Percentiles rank a stretch among this genome's conserved stretches.
Evolutionary conservation across 2,113 vertebrate species (phyloP).

Genomic region (Synchiropus splendidus): DNA sequence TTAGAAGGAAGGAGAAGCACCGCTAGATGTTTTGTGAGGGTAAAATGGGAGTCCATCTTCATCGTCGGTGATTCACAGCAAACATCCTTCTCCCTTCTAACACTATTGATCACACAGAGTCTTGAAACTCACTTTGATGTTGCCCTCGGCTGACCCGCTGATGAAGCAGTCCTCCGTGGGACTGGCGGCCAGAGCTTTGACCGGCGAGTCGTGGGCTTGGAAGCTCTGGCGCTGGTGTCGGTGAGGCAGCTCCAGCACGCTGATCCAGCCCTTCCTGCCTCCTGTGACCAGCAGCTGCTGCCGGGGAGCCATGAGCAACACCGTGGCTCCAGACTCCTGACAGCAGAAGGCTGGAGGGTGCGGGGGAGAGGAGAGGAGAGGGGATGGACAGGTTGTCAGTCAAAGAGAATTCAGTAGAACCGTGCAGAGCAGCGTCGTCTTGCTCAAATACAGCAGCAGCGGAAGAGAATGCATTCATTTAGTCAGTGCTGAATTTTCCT

Average conservation of each 20-base stretch:
- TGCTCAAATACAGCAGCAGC: too few relatives aligned
- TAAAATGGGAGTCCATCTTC: too few relatives aligned
- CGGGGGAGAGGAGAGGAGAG: neutral
- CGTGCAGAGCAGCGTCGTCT: neutral
- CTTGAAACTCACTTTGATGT: constrained; percentile 91
- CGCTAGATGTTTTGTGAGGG: too few relatives aligned
- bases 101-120: too few relatives aligned
- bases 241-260: constrained; percentile 82
- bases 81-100: too few relatives aligned
- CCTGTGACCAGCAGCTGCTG: constrained; percentile 90
- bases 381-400: neutral
- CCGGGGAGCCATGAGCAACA: constrained; percentile 82
- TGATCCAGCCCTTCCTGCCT: constrained; percentile 88
- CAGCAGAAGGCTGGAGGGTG: constrained; percentile 82
- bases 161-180: constrained; percentile 87
- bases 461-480: too few relatives aligned
- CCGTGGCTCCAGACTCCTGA: constrained; percentile 90
- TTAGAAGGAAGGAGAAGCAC: too few relatives aligned
- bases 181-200: constrained; percentile 89
- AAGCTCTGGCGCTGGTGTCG: constrained; percentile 81
- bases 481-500: neutral
- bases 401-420: neutral
- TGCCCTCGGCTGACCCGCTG: constrained; percentile 95
- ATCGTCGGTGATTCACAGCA: too few relatives aligned
- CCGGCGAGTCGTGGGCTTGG: constrained; percentile 92